Base-by-base conservation (phyloP, 2,113 vertebrate genomes). In the Speoplatyrhinus poulsoni region DNA sequence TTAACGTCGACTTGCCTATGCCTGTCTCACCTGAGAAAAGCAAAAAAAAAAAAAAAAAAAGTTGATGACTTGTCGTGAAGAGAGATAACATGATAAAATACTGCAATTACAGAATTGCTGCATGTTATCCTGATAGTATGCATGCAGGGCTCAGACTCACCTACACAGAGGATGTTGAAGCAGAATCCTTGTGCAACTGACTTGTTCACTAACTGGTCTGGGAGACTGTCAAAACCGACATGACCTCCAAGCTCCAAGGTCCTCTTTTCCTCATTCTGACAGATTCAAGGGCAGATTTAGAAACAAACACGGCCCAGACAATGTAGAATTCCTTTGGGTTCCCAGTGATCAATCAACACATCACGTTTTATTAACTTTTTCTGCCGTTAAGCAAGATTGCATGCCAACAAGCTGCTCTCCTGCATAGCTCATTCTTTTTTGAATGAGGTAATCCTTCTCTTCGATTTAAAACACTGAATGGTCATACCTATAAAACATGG, bases 101-200 rank as follows among this genome's bases (percentile, higher is more conserved):
- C 1, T 61, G 12, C 19, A 65, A 26, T 46, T 16, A 57, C 16
- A 49, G 11, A 60, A 69, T 16, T 1, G 26, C 33, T 13, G n/a
- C 32, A 47, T 32, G n/a, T 58, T 10, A 48, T 12, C 17, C 3
- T 19, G 47, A 41, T 15, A 13, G 15, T 15, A 17, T n/a, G 47
- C 17, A 13, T 53, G 36, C 26, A 50, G 48, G 32, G 15, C 70
- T 60, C 17, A 61, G 69, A 93, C 96, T 83, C 91, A 98, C 98
- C 98, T 69, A 98, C 94, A 66, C 98, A 99, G 72, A 99, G 95
- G 88, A 99, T 96, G 88, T 99, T 99, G 92, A 98, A 99, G 89
- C 93, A 93, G 94, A 98, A 98, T 73, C 97, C 96, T 79, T 96
- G 95, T 3, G 93, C 89, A 53, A 97, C 94, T 0, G 95, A 95